Evolutionary conservation across 1,140 invertebrate genomes (phyloP).

Genomic region (Plectus sambesii): DNA sequence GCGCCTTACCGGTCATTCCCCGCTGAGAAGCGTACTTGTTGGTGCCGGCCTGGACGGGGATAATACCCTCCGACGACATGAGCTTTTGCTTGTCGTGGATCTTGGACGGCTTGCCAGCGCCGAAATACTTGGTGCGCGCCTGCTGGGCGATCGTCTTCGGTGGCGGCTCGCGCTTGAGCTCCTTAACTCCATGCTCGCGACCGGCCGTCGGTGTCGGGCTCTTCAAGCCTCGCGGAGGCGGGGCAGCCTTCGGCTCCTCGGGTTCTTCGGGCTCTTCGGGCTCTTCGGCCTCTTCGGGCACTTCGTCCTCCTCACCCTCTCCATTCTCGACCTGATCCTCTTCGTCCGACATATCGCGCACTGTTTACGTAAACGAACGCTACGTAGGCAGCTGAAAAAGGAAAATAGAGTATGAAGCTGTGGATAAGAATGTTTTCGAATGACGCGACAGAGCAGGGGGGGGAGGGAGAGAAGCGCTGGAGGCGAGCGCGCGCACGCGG

Average conservation of each 20-base stretch:
- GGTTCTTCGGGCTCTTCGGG: slow-evolving; percentile 14
- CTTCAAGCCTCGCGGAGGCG: slow-evolving; percentile 20
- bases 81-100: slow-evolving; percentile 40
- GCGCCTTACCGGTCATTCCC: slow-evolving; percentile 39
- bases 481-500: no score
- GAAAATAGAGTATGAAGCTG: no score
- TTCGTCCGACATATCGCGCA: no score
- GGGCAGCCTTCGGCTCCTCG: slow-evolving; percentile 13
- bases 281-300: no score
- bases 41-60: slow-evolving; percentile 44
- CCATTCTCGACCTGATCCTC: no score
- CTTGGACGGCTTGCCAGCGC: slow-evolving; percentile 37
- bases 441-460: no score
- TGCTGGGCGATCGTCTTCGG: slow-evolving; percentile 20
- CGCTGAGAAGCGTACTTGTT: slow-evolving; percentile 46
- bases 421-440: no score
- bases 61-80: slow-evolving; percentile 33
- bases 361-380: no score
- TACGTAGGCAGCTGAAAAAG: no score
- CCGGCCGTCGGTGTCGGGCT: slow-evolving; percentile 24
- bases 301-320: no score
- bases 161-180: slow-evolving; percentile 15
- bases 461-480: no score
- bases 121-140: slow-evolving; percentile 33
- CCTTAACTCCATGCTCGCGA: slow-evolving; percentile 12